Base-by-base conservation (phyloP, 2,113 vertebrate genomes). In the Archocentrus centrarchus region DNA sequence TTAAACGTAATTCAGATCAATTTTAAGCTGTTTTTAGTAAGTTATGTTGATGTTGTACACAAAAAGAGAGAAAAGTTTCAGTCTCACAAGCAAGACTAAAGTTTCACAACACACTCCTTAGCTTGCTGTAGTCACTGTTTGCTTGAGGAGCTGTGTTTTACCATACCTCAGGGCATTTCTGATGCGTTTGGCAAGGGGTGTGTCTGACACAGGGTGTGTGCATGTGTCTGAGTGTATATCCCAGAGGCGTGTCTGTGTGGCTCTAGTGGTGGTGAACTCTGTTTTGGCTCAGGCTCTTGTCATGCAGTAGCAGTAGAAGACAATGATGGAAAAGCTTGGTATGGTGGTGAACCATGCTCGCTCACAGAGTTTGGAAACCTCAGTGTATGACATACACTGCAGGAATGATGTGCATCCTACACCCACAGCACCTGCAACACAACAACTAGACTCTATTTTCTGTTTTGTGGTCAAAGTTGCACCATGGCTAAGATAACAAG, bases 381-480 rank as follows among this genome's bases (percentile, higher is more conserved):
- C 58, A 24, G 27, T 7, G 44, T 32, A 82, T 94, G 93, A 94
- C 91, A 78, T 30, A 57, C 27, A 20, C 22, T 62, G 60, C 32
- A 92, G 90, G 91, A 90, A 95, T 91, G 92, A 89, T 84, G 75
- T 64, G 79, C 87, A 82, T 83, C 80, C 63, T 50, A 35, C 39
- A 10, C 20, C 83, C 86, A 35, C 90, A 83, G 32, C 90, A 93
- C 88, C 91, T 93, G 93, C 86, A 86, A 35, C 57, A 75, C 61
- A 53, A 79, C 79, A 62, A 57, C 62, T 32, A 32, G n/a, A 8
- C 53, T 80, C 55, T 84, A 50, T 61, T 81, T 86, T 62, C 58
- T 57, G 41, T 68, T 18, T 3, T 50, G 37, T 41, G 73, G 60
- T 62, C 8, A 0, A 14, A 10, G 24, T 50, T 76, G 27, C 15